phyloP scores from a whole-genome alignment of 2,888 invertebrate genomes.

The Lomographa bimaculata region DNA sequence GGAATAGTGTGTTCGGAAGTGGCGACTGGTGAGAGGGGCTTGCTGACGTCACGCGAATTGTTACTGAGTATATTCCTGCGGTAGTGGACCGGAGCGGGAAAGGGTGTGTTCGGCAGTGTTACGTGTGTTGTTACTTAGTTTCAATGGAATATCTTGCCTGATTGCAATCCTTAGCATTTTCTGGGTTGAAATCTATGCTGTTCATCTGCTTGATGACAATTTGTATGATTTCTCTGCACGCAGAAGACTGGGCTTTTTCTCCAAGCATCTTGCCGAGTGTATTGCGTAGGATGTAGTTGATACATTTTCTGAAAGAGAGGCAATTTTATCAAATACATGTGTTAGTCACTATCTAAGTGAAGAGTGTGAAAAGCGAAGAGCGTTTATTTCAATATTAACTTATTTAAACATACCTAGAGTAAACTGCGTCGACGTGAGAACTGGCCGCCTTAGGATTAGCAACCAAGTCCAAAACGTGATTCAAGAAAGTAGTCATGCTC shows the following conservation, averaged over 20 bases:
- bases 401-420: slow-evolving; percentile 86
- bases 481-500: slow-evolving; percentile 93
- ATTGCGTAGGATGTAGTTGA: slow-evolving; percentile 96
- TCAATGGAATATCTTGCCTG: slow-evolving; percentile 80
- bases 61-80: no score
- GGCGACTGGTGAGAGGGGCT: no score
- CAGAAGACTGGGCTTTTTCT: slow-evolving; percentile 98
- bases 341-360: no score
- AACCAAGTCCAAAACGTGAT: slow-evolving; percentile 95
- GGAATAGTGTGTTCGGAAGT: no score
- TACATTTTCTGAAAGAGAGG: slow-evolving; percentile 93
- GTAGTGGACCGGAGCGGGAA: no score
- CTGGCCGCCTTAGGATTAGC: slow-evolving; percentile 98
- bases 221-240: slow-evolving; percentile 96
- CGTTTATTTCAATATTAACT: no score
- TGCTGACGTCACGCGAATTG: no score
- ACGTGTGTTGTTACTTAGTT: no score
- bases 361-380: no score
- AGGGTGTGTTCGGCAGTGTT: no score
- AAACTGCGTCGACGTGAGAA: slow-evolving; percentile 98
- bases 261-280: slow-evolving; percentile 97
- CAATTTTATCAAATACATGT: no score
- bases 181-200: slow-evolving; percentile 95
- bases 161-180: slow-evolving; percentile 95
- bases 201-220: slow-evolving; percentile 98